These are phyloP conservation scores for Morinoia aosen DNA, from an alignment of 2,888 invertebrate genomes.

Conservation along the genomic window DNA sequence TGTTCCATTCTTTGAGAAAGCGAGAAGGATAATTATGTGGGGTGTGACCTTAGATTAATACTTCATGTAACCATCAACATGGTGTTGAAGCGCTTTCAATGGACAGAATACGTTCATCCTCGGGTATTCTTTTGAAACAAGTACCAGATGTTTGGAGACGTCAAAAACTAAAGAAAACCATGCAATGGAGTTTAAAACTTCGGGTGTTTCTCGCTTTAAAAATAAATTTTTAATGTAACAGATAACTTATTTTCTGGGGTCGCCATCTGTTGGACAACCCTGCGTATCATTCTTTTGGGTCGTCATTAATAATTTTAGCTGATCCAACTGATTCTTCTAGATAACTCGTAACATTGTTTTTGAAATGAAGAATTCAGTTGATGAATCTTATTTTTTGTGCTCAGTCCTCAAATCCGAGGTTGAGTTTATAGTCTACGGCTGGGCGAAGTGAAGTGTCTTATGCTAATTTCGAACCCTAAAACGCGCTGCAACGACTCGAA, in stretches of 20 bases:
- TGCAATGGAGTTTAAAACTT: too few species aligned
- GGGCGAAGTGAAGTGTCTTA: background rate
- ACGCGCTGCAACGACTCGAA: background rate
- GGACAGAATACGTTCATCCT: too few species aligned
- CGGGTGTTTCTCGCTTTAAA: too few species aligned
- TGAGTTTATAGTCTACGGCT: background rate
- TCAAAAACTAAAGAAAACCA: too few species aligned
- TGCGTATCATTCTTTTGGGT: background rate
- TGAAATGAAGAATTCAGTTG: background rate
- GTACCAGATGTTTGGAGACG: too few species aligned
- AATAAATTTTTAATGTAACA: background rate
- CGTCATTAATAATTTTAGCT: background rate
- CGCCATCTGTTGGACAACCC: background rate
- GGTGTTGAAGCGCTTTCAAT: too few species aligned
- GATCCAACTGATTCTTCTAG: background rate
- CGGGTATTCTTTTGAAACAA: too few species aligned
- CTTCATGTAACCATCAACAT: too few species aligned
- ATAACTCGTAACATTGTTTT: background rate
- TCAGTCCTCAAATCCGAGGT: background rate
- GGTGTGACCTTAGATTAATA: too few species aligned
- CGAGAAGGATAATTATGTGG: too few species aligned
- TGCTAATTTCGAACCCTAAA: background rate
- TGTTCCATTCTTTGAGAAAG: too few species aligned
- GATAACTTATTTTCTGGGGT: background rate
- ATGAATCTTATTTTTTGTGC: background rate